phyloP scores from a whole-genome alignment of 2,797 vertebrate genomes.

The Setipinna tenuifilis region DNA sequence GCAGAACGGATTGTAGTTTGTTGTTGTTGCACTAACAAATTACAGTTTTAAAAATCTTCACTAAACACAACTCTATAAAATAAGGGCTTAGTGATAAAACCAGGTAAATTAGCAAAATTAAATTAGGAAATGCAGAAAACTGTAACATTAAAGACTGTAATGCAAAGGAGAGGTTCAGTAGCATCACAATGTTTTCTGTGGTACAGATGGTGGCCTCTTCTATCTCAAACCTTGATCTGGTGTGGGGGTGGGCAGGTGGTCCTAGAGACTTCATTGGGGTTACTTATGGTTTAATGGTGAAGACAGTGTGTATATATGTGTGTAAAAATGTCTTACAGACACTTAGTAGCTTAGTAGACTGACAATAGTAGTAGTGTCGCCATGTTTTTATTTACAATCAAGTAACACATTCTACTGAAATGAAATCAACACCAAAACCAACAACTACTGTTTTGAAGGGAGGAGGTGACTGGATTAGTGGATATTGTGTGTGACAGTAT shows the following conservation, averaged over 20 bases:
- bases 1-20: too few species aligned
- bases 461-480: constrained; percentile 39
- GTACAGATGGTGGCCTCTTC: background rate
- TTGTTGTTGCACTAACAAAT: too few species aligned
- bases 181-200: background rate
- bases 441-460: constrained; percentile 27
- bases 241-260: background rate
- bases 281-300: too few species aligned
- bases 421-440: background rate
- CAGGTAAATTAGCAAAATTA: background rate
- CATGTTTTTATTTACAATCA: background rate
- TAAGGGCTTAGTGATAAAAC: background rate
- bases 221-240: background rate
- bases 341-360: too few species aligned
- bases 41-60: background rate
- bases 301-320: too few species aligned
- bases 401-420: background rate
- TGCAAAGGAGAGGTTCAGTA: background rate
- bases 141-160: background rate
- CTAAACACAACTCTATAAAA: background rate
- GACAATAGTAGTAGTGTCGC: background rate
- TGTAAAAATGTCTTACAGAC: too few species aligned
- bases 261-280: too few species aligned
- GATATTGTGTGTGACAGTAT: constrained; percentile 32
- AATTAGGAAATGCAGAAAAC: background rate